Conservation (phyloP, 2,113 vertebrate genomes). For the Melanotaenia duboulayi region DNA sequence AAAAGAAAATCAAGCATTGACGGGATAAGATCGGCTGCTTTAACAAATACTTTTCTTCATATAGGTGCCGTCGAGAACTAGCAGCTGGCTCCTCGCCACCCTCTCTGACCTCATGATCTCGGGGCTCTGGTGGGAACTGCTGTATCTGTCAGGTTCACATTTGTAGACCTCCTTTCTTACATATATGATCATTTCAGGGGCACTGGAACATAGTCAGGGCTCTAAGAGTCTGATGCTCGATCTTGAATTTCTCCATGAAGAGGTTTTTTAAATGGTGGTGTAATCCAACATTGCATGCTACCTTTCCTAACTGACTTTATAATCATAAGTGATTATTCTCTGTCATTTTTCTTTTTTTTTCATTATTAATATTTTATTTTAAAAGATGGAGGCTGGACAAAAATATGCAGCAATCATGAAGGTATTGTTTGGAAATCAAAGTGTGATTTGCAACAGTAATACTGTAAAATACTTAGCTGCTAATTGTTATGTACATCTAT, state of each 20-base stretch:
- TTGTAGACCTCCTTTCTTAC: constrained; percentile 38
- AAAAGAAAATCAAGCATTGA: too few relatives aligned
- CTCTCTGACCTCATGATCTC: constrained; percentile 37
- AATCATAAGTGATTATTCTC: constrained; percentile 38
- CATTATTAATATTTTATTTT: constrained; percentile 21
- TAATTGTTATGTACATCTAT: constrained; percentile 38
- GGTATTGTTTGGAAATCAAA: constrained; percentile 47
- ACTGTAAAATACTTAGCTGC: constrained; percentile 18
- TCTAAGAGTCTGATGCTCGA: not conserved
- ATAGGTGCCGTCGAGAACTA: not conserved
- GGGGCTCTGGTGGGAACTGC: not conserved
- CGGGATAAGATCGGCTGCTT: too few relatives aligned
- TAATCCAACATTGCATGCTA: not conserved
- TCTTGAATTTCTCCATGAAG: not conserved
- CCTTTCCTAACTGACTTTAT: not conserved
- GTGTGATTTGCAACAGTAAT: constrained; percentile 8
- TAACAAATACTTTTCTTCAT: not conserved
- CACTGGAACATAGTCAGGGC: not conserved
- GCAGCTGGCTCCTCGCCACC: constrained; percentile 52
- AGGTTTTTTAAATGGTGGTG: not conserved
- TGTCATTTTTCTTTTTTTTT: constrained; percentile 23
- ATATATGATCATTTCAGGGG: constrained; percentile 32
- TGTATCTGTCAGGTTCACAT: constrained; percentile 56
- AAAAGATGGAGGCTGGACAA: constrained; percentile 15
- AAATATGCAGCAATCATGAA: constrained; percentile 51